These are phyloP conservation scores for Rhodinocichla rosea DNA, from an alignment of 2,113 vertebrate species.

Conservation along the genomic window DNA sequence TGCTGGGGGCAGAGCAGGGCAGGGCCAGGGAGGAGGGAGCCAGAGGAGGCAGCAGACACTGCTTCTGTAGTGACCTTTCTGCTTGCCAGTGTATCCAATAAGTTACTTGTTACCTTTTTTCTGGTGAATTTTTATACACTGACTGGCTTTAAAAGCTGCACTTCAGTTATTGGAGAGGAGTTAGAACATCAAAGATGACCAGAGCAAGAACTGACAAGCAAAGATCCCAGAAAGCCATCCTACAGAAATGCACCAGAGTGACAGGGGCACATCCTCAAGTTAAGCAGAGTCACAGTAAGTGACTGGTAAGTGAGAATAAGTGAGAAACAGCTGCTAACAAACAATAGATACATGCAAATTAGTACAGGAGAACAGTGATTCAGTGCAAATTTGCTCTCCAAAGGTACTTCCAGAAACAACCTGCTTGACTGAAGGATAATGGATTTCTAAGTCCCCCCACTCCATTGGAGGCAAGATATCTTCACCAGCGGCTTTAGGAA, in stretches of 20 bases:
- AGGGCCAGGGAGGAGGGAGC: not conserved
- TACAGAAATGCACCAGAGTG: not conserved
- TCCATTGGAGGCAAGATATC: not conserved
- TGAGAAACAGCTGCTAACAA: not conserved
- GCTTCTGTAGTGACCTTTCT: not conserved
- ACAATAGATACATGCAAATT: not conserved
- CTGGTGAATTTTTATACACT: not conserved
- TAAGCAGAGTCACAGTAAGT: not conserved
- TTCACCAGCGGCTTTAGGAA: not conserved
- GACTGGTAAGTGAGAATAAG: not conserved
- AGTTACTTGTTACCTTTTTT: not conserved
- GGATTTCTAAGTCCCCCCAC: not conserved
- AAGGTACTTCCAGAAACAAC: not conserved
- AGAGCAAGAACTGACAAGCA: not conserved
- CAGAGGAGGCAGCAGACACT: not conserved
- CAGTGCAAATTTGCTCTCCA: not conserved
- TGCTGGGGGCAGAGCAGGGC: not conserved
- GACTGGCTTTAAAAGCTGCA: not conserved
- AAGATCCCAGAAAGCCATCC: not conserved
- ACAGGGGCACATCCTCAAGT: accelerated
- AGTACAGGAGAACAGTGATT: not conserved
- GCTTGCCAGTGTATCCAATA: not conserved
- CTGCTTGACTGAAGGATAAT: not conserved
- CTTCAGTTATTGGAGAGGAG: not conserved
- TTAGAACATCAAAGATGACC: not conserved